Evolutionary conservation across 2,113 vertebrate genomes (phyloP), one percentile per base, ranked within the genome.

Genomic region (Seriola rivoliana): DNA sequence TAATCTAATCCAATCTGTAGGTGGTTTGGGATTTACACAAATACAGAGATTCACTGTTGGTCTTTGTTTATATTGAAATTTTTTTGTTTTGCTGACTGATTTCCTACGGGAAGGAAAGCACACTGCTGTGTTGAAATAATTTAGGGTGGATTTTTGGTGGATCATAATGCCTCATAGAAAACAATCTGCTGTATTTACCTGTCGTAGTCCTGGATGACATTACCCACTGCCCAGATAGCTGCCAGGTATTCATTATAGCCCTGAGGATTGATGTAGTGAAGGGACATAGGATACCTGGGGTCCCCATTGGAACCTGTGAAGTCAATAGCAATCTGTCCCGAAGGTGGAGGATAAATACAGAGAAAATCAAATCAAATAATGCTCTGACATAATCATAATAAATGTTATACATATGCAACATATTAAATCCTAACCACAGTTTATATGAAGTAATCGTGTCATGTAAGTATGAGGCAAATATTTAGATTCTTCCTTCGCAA

Each of bases 281-380:
- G 95, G 23, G 98, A 99, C 46, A 95, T 88, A 0, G 97, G 97
- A 77, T 94, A 93, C 0, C 80, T 90, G 40, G 98, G 98, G 78
- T 99, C 95, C 3, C 98, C 98, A 32, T 99, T 99, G 54, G 98
- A 99, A 67, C 97, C 97, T 3, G 98, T 99, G 86, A 99, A 99
- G 87, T 99, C 98, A 76, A 99, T 95, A 0, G 97, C 98, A 83
- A 99, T 98, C 98, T 99, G 88, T 11, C 8, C 58, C 7, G 1
- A 8, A 5, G 5, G 17, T 8, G 8, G 16, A 38, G 0, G 29
- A 71, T 21, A n/a, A 63, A 71, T 14, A n/a, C 19, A 72, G 7
- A 64, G 5, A 44, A 19, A 36, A 54, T 42, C 0, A 55, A 21
- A 68, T 48, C 2, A 42, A 21, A 59, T 40, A 17, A 60, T 5